phyloP scores from a whole-genome alignment of 2,113 vertebrate species.

The Anguilla rostrata region DNA sequence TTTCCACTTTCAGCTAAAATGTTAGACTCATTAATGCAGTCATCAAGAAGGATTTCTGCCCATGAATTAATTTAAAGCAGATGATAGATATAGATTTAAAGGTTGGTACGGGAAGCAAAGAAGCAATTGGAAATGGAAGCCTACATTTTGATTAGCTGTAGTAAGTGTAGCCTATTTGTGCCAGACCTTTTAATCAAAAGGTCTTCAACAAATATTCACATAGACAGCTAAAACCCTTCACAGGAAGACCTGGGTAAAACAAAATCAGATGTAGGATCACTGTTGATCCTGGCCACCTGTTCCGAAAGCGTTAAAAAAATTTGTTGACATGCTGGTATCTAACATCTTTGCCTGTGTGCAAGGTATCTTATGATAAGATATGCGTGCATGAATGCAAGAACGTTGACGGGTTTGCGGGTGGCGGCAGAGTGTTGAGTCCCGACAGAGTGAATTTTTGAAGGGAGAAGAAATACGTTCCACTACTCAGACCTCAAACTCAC shows the following conservation, averaged over 20 bases:
- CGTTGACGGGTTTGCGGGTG: neutral
- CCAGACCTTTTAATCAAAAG: constrained; percentile 5
- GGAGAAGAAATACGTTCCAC: neutral
- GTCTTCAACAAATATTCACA: neutral
- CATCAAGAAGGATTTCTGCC: neutral
- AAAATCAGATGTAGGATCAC: neutral
- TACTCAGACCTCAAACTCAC: neutral
- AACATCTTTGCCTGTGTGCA: neutral
- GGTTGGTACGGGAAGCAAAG: neutral
- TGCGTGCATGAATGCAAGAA: neutral
- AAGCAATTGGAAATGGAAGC: neutral
- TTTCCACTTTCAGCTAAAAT: neutral
- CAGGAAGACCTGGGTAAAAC: neutral
- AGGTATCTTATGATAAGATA: too few relatives aligned
- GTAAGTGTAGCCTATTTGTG: neutral
- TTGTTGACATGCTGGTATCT: neutral
- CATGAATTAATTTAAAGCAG: neutral
- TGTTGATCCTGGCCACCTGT: neutral
- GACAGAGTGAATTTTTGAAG: neutral
- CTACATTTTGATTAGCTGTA: neutral
- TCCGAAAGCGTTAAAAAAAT: neutral
- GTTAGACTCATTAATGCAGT: neutral
- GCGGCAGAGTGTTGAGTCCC: neutral
- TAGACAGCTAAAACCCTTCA: neutral
- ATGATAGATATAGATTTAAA: neutral